Evolutionary conservation across 92 coral and sea anemone species (phyloP).

Genomic region (Porites lobata): DNA sequence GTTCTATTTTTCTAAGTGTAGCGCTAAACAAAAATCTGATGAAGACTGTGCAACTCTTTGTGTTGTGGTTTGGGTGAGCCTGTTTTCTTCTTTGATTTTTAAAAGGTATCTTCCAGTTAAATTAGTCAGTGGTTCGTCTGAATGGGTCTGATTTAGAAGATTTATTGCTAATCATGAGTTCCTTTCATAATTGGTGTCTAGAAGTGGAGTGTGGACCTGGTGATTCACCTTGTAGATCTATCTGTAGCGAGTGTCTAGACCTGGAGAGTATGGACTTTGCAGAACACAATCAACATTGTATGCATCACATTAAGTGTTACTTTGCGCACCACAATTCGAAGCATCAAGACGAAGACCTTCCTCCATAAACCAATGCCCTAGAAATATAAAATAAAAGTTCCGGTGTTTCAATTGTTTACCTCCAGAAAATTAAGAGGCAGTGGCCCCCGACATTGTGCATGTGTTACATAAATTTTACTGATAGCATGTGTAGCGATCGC

Average conservation of each 20-base stretch:
- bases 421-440: no score
- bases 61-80: neutral
- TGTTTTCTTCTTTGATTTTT: conserved; percentile 3
- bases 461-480: no score
- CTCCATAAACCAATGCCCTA: neutral
- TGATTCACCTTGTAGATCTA: neutral
- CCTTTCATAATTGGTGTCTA: neutral
- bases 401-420: no score
- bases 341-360: neutral
- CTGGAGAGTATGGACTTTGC: no score
- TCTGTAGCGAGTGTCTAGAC: neutral
- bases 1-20: conserved; percentile 3
- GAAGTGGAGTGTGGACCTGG: neutral
- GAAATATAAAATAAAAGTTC: neutral
- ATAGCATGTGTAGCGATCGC: no score
- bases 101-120: neutral
- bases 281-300: neutral
- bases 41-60: neutral
- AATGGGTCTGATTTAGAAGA: no score
- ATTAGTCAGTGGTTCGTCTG: neutral
- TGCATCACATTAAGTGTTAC: neutral
- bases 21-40: neutral
- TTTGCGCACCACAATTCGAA: neutral
- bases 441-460: no score
- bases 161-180: neutral